Conservation (phyloP, 2,888 invertebrate genomes). For the Arctia plantaginis region DNA sequence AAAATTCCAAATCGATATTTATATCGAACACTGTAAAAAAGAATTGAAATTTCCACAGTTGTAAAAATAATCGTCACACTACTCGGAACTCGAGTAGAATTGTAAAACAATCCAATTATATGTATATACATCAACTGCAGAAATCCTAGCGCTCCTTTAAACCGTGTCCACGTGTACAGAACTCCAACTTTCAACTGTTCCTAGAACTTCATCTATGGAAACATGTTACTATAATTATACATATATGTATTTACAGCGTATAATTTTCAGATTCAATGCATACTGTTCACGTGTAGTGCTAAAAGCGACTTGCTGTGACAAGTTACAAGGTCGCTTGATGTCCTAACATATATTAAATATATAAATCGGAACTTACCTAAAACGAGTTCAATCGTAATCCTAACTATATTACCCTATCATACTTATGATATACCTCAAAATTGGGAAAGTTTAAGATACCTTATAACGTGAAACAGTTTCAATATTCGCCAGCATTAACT, state of each 20-base stretch:
- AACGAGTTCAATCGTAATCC: too few species aligned
- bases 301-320: not conserved
- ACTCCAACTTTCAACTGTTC: not conserved
- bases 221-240: not conserved
- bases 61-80: not conserved
- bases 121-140: not conserved
- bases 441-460: too few species aligned
- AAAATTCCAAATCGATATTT: too few species aligned
- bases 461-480: too few species aligned
- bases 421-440: too few species aligned
- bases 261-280: not conserved
- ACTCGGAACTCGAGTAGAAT: not conserved
- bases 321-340: not conserved
- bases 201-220: not conserved
- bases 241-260: not conserved
- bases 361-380: too few species aligned
- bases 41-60: not conserved
- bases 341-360: too few species aligned
- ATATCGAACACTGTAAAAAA: not conserved
- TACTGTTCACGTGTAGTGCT: not conserved
- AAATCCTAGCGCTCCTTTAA: not conserved
- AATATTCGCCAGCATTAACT: too few species aligned
- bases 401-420: too few species aligned
- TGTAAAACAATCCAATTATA: not conserved
- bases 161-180: not conserved